Percentiles rank a stretch among this genome's conserved stretches.
These are phyloP conservation scores for Villa cingulata DNA, from an alignment of 2,888 invertebrate species.

Conservation along the genomic window DNA sequence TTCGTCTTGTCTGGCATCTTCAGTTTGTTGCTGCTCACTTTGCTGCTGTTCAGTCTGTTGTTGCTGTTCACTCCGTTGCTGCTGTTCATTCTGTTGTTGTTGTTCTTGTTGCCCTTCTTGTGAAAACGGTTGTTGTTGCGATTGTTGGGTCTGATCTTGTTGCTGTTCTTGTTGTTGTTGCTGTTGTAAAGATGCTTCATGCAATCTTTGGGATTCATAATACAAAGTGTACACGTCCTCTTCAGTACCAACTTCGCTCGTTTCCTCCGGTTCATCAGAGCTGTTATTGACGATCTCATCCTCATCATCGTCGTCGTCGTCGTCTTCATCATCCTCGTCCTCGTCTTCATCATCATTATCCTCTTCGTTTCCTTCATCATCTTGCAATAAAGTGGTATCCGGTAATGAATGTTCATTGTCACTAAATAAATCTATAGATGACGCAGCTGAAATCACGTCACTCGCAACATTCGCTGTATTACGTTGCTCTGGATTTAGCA, in stretches of 20 bases:
- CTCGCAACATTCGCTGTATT: neutral
- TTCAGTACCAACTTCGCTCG: constrained; percentile 9
- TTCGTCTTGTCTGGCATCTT: neutral
- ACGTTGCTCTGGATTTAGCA: neutral
- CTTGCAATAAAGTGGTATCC: constrained; percentile 1
- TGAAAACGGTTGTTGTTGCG: neutral
- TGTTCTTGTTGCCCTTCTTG: constrained; percentile 1
- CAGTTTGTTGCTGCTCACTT: neutral
- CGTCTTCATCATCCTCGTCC: constrained; percentile 10
- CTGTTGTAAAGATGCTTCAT: neutral
- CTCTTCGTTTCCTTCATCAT: constrained; percentile 1
- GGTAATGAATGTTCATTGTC: constrained; percentile 5
- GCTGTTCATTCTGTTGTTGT: neutral
- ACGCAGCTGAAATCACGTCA: constrained; percentile 5
- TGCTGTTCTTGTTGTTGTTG: neutral
- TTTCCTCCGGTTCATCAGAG: constrained; percentile 3
- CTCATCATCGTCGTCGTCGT: constrained; percentile 9
- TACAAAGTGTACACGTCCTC: neutral
- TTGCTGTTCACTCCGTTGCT: neutral
- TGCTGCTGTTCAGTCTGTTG: neutral
- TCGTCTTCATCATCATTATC: constrained; percentile 9
- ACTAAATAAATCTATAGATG: constrained; percentile 6
- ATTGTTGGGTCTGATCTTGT: neutral
- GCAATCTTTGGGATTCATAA: too few species aligned
- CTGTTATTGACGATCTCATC: constrained; percentile 6